Evolutionary conservation across 1,140 invertebrate species (phyloP).

Genomic region (Drosophila micromelanica): DNA sequence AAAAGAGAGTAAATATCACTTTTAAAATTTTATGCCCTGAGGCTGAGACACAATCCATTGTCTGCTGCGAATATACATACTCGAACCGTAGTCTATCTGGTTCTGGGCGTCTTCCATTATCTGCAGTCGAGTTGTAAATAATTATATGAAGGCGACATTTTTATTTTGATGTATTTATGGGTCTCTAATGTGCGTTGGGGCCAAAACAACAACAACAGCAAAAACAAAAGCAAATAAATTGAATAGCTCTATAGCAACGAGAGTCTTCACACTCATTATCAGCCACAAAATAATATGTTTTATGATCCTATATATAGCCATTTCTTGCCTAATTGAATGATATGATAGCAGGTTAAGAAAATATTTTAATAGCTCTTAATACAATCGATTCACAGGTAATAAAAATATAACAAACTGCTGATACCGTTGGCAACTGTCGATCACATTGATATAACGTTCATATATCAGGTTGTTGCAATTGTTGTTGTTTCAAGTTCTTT

Average conservation of each 20-base stretch:
- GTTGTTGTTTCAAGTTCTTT: neutral
- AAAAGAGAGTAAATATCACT: slow-evolving; percentile 11
- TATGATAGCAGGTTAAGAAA: slow-evolving; percentile 80
- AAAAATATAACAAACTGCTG: slow-evolving; percentile 50
- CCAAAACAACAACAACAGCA: slow-evolving; percentile 33
- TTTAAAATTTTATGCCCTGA: neutral
- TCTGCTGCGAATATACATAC: slow-evolving; percentile 63
- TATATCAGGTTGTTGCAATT: slow-evolving; percentile 1
- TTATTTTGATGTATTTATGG: slow-evolving; percentile 81
- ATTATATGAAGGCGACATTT: slow-evolving; percentile 64
- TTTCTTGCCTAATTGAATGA: slow-evolving; percentile 82
- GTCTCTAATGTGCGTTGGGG: slow-evolving; percentile 61
- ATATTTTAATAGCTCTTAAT: slow-evolving; percentile 83
- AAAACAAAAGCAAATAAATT: slow-evolving; percentile 8
- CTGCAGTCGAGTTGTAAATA: slow-evolving; percentile 63
- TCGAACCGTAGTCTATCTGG: slow-evolving; percentile 47
- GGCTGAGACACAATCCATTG: slow-evolving; percentile 32
- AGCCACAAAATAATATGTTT: slow-evolving; percentile 69
- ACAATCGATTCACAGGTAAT: slow-evolving; percentile 78
- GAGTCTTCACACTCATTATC: slow-evolving; percentile 65
- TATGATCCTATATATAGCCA: slow-evolving; percentile 77
- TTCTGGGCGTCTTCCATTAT: slow-evolving; percentile 58
- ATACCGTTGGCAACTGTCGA: slow-evolving; percentile 62
- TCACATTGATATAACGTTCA: slow-evolving; percentile 31
- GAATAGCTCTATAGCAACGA: slow-evolving; percentile 7